Base-by-base conservation (phyloP, 2,797 vertebrate genomes). In the Danio jaintianensis region DNA sequence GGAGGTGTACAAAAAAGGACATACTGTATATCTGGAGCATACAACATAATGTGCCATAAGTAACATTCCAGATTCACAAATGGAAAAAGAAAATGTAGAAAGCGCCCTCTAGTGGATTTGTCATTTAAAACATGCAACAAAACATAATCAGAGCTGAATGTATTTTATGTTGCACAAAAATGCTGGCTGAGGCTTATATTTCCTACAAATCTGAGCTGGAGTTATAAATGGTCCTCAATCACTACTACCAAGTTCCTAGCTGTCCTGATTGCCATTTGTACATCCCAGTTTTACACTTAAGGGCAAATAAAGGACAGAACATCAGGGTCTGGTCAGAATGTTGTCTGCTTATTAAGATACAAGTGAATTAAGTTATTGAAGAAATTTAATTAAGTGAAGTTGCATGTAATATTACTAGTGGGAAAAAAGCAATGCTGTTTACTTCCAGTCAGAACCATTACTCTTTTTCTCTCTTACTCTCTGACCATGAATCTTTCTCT, bases 361-460 rank as follows among this genome's bases (percentile, higher is more conserved):
- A 67, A 67, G 63, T 67, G 63, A 56, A 67, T 67, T 67, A 55
- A 47, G 9, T 77, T 20, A 45, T 20, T 11, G 66, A 67, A 18
- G 56, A 0, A 47, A 77, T 67, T 56, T 9, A 59, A 68, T 56
- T 29, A 53, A 59, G 43, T 53, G 20, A 52, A 29, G 36, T 53
- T 62, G 18, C 12, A 70, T 40, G 22, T 61, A 47, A 47, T 47
- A 48, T 61, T 75, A 48, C 6, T 61, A 50, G 16, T 62, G 45
- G 40, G 2, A 7, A 12, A 29, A n/a, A 8, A 7, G 58, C 16
- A 20, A 18, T n/a, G 43, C 16, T 62, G 16, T 50, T 75, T 20
- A 38, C 10, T 73, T 73, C 22, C 56, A 36, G 22, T 47, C 22
- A 74, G 16, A 36, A 38, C 36, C 56, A 58, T 58, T 72, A 45